A percentile compares a stretch with the other conserved stretches of the same genome.
Evolutionary conservation across 2,888 invertebrate genomes (phyloP).

Genomic region (Heliconius ethilla): DNA sequence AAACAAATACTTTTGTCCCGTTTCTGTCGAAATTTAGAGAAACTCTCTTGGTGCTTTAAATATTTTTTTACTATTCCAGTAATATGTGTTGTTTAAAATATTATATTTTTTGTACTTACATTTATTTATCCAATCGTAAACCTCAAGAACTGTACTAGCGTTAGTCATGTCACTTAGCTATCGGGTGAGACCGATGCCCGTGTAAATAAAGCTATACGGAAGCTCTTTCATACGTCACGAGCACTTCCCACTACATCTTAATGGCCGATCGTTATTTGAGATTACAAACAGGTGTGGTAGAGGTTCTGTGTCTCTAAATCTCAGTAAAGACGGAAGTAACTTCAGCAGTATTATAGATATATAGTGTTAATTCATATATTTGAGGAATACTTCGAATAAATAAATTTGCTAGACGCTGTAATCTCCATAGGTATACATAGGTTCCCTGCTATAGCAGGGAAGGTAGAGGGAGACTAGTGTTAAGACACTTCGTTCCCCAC

Average conservation of each 20-base stretch:
- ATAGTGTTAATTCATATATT: neutral
- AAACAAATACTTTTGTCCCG: no score
- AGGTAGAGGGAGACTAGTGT: neutral
- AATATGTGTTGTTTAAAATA: no score
- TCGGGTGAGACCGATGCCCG: neutral
- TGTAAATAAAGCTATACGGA: slow-evolving; percentile 27
- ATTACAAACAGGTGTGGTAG: slow-evolving; percentile 29
- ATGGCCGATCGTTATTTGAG: slow-evolving; percentile 38
- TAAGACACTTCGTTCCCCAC: no score
- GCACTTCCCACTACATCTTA: slow-evolving; percentile 34
- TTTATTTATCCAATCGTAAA: neutral
- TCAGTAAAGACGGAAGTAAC: neutral
- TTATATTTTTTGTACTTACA: neutral
- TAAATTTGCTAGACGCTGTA: neutral
- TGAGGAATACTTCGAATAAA: neutral
- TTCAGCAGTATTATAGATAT: neutral
- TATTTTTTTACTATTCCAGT: no score
- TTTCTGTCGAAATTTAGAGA: no score
- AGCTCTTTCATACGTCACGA: slow-evolving; percentile 33
- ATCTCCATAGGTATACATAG: no score
- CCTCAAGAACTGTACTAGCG: neutral
- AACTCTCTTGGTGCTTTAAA: no score
- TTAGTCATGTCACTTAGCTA: no score
- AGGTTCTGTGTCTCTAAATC: neutral
- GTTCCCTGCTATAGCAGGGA: neutral